Conservation (phyloP, 2,113 vertebrate species). For the Ctenomys sociabilis region DNA sequence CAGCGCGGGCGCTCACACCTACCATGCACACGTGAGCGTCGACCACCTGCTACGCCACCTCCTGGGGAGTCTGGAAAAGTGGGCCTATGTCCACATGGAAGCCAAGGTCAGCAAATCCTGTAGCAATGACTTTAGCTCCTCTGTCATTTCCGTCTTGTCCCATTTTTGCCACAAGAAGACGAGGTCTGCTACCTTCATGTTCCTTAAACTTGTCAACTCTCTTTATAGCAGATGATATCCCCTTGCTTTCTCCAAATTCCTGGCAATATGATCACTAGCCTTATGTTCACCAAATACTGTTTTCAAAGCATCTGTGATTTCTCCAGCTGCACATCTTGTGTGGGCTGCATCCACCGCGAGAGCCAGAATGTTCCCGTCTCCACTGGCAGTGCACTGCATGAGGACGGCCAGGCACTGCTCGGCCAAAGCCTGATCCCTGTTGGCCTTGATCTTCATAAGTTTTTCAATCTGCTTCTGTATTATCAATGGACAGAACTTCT, state of each 20-base stretch:
- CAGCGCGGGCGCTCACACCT: no score
- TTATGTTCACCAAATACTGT: slow-evolving; percentile 96
- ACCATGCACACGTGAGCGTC: no score
- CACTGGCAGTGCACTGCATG: slow-evolving; percentile 91
- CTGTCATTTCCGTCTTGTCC: slow-evolving; percentile 98
- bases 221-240: slow-evolving; percentile 89
- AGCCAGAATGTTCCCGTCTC: slow-evolving; percentile 93
- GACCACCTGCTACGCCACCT: no score
- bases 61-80: slow-evolving; percentile 99
- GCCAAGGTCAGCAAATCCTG: slow-evolving; percentile 98
- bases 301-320: slow-evolving; percentile 99
- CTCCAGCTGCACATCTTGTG: slow-evolving; percentile 96
- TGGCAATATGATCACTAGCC: slow-evolving; percentile 95
- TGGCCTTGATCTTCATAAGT: slow-evolving; percentile 92
- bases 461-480: slow-evolving; percentile 97
- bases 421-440: slow-evolving; percentile 87
- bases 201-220: slow-evolving; percentile 93
- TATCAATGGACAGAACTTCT: slow-evolving; percentile 97
- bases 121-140: slow-evolving; percentile 98
- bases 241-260: slow-evolving; percentile 95
- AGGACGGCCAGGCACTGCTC: slow-evolving; percentile 89
- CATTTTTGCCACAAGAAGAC: slow-evolving; percentile 98
- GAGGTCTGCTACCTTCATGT: slow-evolving; percentile 95
- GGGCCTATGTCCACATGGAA: slow-evolving; percentile 98
- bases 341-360: slow-evolving; percentile 95